A percentile compares a stretch with the other conserved stretches of the same genome.
phyloP scores from a whole-genome alignment of 2,113 vertebrate genomes.

The Myanophis thanlyinensis region DNA sequence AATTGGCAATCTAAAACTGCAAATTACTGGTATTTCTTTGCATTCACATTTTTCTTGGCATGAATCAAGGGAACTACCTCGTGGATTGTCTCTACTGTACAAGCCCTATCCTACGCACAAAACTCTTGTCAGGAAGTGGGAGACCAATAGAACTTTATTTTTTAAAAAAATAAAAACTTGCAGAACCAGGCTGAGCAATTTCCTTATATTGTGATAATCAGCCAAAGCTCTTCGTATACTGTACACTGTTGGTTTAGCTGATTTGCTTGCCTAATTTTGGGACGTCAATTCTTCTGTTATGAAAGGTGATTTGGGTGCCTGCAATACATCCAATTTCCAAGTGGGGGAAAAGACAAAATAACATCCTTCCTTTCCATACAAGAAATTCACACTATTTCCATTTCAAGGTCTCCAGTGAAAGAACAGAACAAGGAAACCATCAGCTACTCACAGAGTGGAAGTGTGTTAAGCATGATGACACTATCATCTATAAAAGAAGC shows the following conservation, averaged over 20 bases:
- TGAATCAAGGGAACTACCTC: neutral
- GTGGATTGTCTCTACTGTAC: neutral
- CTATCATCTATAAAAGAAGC: slow-evolving; percentile 11
- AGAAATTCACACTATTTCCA: slow-evolving; percentile 56
- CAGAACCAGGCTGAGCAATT: slow-evolving; percentile 59
- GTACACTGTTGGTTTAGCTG: slow-evolving; percentile 31
- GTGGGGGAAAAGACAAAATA: slow-evolving; percentile 49
- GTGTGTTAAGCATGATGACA: slow-evolving; percentile 31
- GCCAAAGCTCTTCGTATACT: slow-evolving; percentile 22
- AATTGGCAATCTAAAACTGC: neutral
- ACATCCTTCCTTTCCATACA: slow-evolving; percentile 53
- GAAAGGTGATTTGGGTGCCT: slow-evolving; percentile 63
- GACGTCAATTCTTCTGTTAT: slow-evolving; percentile 47
- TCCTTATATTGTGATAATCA: slow-evolving; percentile 44
- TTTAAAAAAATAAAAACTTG: neutral
- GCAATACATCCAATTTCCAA: slow-evolving; percentile 51
- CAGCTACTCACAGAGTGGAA: slow-evolving; percentile 42
- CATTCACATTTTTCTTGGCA: neutral
- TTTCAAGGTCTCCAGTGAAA: slow-evolving; percentile 34
- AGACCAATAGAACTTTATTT: neutral
- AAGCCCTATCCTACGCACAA: neutral
- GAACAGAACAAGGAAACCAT: slow-evolving; percentile 57
- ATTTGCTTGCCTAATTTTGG: slow-evolving; percentile 42
- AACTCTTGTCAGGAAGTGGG: neutral
- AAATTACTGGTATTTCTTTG: neutral